These are phyloP conservation scores for Ara ararauna DNA, from an alignment of 2,797 vertebrate species.

Conservation along the genomic window DNA sequence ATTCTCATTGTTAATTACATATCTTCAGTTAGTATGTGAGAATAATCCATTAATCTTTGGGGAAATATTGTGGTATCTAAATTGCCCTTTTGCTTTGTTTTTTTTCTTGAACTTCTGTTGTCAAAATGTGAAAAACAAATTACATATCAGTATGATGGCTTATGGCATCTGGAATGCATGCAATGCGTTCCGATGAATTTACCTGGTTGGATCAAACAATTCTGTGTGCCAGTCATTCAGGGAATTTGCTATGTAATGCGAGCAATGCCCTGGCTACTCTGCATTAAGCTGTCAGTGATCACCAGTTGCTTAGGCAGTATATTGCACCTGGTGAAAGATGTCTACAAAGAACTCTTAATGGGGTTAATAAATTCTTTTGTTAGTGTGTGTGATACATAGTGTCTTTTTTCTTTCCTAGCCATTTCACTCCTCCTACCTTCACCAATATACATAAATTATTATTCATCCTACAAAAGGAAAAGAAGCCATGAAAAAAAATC, in stretches of 20 bases:
- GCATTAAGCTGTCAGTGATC: background rate
- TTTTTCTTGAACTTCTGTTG: background rate
- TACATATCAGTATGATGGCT: background rate
- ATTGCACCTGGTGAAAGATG: background rate
- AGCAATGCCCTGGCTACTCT: background rate
- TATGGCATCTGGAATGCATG: background rate
- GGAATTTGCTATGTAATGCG: background rate
- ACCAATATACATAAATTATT: background rate
- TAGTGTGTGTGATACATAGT: background rate
- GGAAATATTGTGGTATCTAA: background rate
- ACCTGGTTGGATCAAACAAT: background rate
- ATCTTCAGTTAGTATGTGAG: background rate
- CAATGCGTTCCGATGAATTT: background rate
- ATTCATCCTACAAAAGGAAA: background rate
- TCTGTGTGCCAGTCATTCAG: background rate
- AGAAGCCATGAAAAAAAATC: background rate
- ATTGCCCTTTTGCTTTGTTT: background rate
- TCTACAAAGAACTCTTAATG: background rate
- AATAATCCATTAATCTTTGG: background rate
- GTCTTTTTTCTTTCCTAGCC: background rate
- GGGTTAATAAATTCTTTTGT: background rate
- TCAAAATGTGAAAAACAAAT: background rate
- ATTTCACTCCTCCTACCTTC: background rate
- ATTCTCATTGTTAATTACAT: background rate
- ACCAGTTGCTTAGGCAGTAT: background rate